These are phyloP conservation scores for Cydia pomonella DNA, from an alignment of 1,140 invertebrate genomes.

Conservation along the genomic window DNA sequence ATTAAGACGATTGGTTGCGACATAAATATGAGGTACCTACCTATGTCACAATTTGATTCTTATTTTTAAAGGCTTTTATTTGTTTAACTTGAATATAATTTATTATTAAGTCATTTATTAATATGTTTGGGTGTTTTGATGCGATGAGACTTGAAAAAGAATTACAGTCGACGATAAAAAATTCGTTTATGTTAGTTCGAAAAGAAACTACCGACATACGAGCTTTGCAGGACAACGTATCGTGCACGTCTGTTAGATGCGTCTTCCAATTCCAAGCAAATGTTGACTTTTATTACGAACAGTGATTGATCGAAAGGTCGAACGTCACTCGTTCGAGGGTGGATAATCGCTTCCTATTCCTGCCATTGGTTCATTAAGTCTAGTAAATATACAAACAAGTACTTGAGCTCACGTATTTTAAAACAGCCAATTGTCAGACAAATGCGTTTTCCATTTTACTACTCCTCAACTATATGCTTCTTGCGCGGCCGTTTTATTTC, in stretches of 20 bases:
- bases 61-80: too few species aligned
- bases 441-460: background rate
- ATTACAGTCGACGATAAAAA: too few species aligned
- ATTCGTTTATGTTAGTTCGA: too few species aligned
- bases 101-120: too few species aligned
- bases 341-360: slow-evolving; percentile 18
- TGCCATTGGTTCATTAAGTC: slow-evolving; percentile 1
- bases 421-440: background rate
- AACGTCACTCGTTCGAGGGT: background rate
- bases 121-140: too few species aligned
- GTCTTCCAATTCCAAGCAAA: slow-evolving; percentile 1
- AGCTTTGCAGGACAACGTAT: background rate
- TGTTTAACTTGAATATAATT: too few species aligned
- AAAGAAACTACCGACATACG: background rate
- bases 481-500: background rate
- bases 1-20: too few species aligned
- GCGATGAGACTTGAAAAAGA: too few species aligned
- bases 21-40: too few species aligned
- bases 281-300: slow-evolving; percentile 28
- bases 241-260: slow-evolving; percentile 7
- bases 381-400: slow-evolving; percentile 5
- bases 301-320: slow-evolving; percentile 25
- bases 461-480: background rate
- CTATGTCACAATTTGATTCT: too few species aligned
- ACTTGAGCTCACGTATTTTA: background rate